Evolutionary conservation across 1,140 invertebrate species (phyloP), one percentile per base, ranked within the genome.

Genomic region (Pogonognathellus flavescens): DNA sequence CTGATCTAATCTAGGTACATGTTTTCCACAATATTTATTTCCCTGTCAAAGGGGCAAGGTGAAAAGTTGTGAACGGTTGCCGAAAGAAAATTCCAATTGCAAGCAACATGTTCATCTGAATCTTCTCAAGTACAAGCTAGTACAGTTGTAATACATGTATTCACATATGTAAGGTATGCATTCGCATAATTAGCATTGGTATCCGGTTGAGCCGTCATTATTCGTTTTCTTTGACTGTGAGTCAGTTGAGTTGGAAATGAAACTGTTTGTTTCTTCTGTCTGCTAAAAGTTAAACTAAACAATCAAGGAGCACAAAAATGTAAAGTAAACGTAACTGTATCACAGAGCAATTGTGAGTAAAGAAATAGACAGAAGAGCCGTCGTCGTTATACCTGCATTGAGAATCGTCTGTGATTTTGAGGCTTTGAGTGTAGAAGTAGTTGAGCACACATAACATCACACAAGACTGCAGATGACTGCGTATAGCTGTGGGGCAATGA

Each of bases 401-500:
- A 41, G 31, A 3, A 41, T 41, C 31, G 31, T 41, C 31, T 41
- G 31, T 41, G 31, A 41, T 41, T 41, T 16, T 5, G 57, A 18
- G 22, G 62, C 62, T 14, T 22, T 2, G 11, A 22, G 25, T 22
- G 60, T 13, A 14, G 25, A 13, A 66, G 22, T 66, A 66, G 20
- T 66, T 31, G 25, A 31, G 62, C 14, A 66, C 25, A 66, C 9
- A 66, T 2, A 25, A 66, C 62, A 66, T 66, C 25, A 66, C 22
- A 25, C 62, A 66, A 66, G 62, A 66, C 22, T 66, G 11, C 25
- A 25, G 13, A 66, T 49, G 70, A 18, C 16, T 76, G 11, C n/a
- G 53, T 57, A 49, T 18, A 76, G 41, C 25, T 31, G 31, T 76
- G 41, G 41, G 70, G 41, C 70, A 76, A 76, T 76, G 31, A 76